Evolutionary conservation across 2,888 invertebrate genomes (phyloP).

Genomic region (Polyploca ridens): DNA sequence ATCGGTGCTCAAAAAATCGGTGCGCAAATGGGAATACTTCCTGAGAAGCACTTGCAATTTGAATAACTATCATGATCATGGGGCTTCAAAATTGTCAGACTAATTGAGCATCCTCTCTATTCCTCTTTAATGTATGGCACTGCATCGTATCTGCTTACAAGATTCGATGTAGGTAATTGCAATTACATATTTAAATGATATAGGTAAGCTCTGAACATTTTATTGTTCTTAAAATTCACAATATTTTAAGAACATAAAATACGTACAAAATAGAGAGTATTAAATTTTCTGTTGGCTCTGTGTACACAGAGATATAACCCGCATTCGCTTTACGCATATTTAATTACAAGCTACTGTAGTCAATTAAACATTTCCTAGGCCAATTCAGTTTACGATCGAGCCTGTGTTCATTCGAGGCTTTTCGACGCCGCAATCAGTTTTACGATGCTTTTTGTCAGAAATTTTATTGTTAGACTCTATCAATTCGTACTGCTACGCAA

Average conservation of each 20-base stretch:
- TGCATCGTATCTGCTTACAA: background rate
- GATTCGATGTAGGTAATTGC: background rate
- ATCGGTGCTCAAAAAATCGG: no score
- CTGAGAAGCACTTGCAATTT: no score
- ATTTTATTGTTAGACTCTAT: conserved; percentile 54
- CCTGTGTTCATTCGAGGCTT: conserved; percentile 54
- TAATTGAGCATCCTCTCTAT: no score
- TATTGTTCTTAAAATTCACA: background rate
- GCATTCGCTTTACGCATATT: conserved; percentile 56
- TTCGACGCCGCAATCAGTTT: conserved; percentile 71
- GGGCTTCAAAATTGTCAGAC: no score
- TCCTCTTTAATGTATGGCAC: no score
- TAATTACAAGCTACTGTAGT: conserved; percentile 60
- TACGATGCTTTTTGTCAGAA: conserved; percentile 69
- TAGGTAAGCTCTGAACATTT: background rate
- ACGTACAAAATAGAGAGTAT: conserved; percentile 15
- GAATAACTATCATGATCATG: no score
- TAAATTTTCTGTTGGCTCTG: conserved; percentile 27
- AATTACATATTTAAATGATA: no score
- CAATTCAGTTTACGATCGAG: conserved; percentile 73
- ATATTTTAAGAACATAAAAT: background rate
- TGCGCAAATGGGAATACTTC: no score
- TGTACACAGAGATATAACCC: conserved; percentile 43
- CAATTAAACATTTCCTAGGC: conserved; percentile 73
- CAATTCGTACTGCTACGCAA: conserved; percentile 31